Evolutionary conservation across 2,888 invertebrate species (phyloP), one percentile per base, ranked within the genome.

Genomic region (Tinea semifulvella): DNA sequence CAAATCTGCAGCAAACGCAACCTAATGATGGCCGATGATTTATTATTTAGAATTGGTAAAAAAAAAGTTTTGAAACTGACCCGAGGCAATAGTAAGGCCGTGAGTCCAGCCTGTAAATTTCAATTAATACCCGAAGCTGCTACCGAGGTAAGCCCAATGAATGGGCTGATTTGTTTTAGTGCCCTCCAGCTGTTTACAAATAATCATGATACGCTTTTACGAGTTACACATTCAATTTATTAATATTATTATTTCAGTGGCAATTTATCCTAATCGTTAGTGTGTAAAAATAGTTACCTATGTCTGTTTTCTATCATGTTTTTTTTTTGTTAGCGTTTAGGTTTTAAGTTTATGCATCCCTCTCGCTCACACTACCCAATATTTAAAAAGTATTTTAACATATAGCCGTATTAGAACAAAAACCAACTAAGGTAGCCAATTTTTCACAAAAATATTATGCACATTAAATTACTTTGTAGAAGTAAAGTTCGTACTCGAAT

Each of bases 201-300:
- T 73, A 73, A 77, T 75, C 72, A 75, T 73, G 69, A 75, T 74
- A 75, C 71, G 72, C 75, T 76, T 76, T 76, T 75, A 77, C 65
- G 68, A 68, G 68, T 71, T 61, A 65, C 69, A 66, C 68, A 71
- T 74, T 69, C 73, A 75, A 79, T 76, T 76, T 79, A 76, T 75
- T 67, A 68, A 70, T 73, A 71, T 71, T 70, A 66, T 64, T 73
- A 73, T n/a, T 68, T 62, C 61, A 63, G 63, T 58, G 63, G 70
- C 72, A 72, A 76, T 77, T 75, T 76, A 77, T 76, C 70, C 68
- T 66, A 71, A 68, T 70, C 63, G 71, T 69, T 74, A 68, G 70
- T 71, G 63, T 58, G 65, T 65, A 57, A 65, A 31, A 67, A 66
- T 66, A 68, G n/a, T n/a, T n/a, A n/a, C 75, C 74, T 65, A 71